Base-by-base conservation (phyloP, 2,113 vertebrate genomes). In the Xiphophorus hellerii region DNA sequence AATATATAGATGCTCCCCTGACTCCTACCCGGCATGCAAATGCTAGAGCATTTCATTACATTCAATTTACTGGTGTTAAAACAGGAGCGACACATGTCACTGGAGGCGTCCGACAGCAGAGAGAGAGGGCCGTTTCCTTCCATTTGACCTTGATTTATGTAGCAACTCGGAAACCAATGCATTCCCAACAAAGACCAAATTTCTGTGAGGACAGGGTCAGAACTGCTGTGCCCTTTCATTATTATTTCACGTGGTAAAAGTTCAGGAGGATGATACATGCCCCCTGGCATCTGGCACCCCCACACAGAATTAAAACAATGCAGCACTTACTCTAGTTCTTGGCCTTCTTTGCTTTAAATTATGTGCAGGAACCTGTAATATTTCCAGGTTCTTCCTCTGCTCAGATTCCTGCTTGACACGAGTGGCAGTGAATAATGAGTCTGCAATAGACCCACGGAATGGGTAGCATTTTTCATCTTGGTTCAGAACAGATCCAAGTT, bases 391-490 rank as follows among this genome's bases (percentile, higher is more conserved):
- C 69, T 78, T 60, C 74, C 76, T 84, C 62, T 69, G 35, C 74
- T 74, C 62, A 64, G 70, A 72, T 83, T 87, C 66, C 78, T 54
- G 17, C 66, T 63, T 80, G 87, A 84, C 73, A 88, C 73, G 35
- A n/a, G 84, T 70, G 76, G 81, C 81, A 60, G 67, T 88, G 86
- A 91, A 87, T 88, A 89, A 88, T 89, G 86, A 91, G 79, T 64
- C 83, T 70, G 69, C 48, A 37, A 51, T 31, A 65, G 71, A 85
- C 78, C 83, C 74, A 73, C 12, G 44, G 80, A 83, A 90, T 54
- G 22, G 71, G 69, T 77, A 80, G 73, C 69, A 85, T 87, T 89
- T 87, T 90, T 90, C 69, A 89, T 88, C 74, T 79, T 80, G 44
- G 78, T 37, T 77, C 62, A 22, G 61, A 70, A 70, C 44, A 62